Base-by-base conservation (phyloP, 2,888 invertebrate genomes). In the Drosophila anomalipes region DNA sequence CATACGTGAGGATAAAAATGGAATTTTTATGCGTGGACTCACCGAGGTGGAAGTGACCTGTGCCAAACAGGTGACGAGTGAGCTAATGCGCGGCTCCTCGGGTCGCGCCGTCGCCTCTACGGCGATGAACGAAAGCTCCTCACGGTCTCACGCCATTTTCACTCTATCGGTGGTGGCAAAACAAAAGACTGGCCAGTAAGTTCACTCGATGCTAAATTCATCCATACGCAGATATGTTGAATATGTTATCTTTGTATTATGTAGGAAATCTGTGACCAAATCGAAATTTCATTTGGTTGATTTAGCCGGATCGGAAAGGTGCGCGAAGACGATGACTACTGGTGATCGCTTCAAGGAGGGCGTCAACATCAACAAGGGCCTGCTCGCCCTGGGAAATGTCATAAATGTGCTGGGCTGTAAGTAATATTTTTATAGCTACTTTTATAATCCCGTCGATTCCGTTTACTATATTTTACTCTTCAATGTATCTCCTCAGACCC, bases 241-340 rank as follows among this genome's bases (percentile, higher is more conserved):
- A 37, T 14, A 14, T 28, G 49, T 16, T 41, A 32, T 56, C 26
- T 71, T 0, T 16, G 26, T 47, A 26, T 26, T 47, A 47, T 47
- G 47, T 28, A 97, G 97, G 61, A 95, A 95, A 85, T 93, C 95
- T 72, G 95, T 96, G 52, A 97, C 96, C 61, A 96, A 95, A 3
- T 96, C 98, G 0, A 98, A 98, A 91, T 97, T 98, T 91, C 97
- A 98, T 91, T 93, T 98, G 51, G 98, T 98, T 0, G 98, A 98
- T 94, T 94, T 98, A 82, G 98, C 98, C 6, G 98, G 98, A 0
- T 98, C 98, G 0, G 98, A 98, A 89, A 94, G 98, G 66, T 96
- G 97, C 1, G 98, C 98, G 91, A 98, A 98, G 93, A 98, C 98
- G 0, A 96, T 96, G 74, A 97, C 98, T 0, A 96, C 96, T 2